phyloP scores from a whole-genome alignment of 2,888 invertebrate genomes.

The Zele albiditarsus region DNA sequence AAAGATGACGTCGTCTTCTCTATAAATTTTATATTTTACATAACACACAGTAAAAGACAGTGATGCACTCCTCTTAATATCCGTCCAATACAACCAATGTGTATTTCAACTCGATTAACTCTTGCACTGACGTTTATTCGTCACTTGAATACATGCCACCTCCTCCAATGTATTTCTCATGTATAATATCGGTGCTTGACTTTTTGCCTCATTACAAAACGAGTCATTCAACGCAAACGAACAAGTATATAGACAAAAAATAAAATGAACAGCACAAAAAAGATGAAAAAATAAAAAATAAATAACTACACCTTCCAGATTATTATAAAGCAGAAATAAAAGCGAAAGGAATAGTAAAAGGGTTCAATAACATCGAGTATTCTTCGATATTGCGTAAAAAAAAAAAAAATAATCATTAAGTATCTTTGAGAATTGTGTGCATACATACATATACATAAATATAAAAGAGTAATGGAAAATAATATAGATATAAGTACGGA shows the following conservation, averaged over 20 bases:
- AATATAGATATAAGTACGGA: conserved; percentile 12
- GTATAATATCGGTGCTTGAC: conserved; percentile 15
- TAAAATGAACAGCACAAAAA: neutral
- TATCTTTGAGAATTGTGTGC: neutral
- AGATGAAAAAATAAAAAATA: neutral
- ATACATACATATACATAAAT: neutral
- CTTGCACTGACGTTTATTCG: conserved; percentile 33
- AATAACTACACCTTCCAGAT: neutral
- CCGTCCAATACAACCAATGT: conserved; percentile 10
- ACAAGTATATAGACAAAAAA: neutral
- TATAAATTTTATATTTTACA: conserved; percentile 28
- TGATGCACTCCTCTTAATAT: conserved; percentile 26
- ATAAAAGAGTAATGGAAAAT: neutral
- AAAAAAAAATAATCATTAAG: conserved; percentile 4
- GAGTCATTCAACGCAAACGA: conserved; percentile 5
- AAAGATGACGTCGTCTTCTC: neutral
- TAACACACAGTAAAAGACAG: conserved; percentile 17
- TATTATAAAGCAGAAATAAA: neutral
- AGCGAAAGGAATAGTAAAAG: conserved; percentile 6
- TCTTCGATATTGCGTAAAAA: conserved; percentile 2
- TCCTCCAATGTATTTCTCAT: neutral
- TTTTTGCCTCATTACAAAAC: conserved; percentile 34
- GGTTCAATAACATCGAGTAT: neutral
- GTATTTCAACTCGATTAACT: conserved; percentile 41
- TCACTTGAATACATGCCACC: conserved; percentile 29